A percentile compares a stretch with the other conserved stretches of the same genome.
phyloP scores from a whole-genome alignment of 2,113 vertebrate species.

The Zapus hudsonius region DNA sequence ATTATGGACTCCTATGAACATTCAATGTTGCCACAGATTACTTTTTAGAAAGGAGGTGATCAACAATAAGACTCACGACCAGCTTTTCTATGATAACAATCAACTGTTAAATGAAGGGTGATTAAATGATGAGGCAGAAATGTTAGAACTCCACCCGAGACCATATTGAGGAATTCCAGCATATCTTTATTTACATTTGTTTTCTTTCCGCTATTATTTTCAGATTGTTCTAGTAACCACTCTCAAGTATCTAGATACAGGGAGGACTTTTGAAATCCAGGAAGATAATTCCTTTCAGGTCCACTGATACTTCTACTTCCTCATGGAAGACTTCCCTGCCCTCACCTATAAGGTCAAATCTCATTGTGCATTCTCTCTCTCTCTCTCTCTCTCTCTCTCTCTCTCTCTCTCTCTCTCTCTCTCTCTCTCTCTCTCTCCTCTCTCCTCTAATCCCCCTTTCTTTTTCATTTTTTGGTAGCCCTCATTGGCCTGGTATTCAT shows the following conservation, averaged over 20 bases:
- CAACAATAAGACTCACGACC: conserved; percentile 38
- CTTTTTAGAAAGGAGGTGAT: conserved; percentile 47
- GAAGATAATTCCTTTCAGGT: neutral
- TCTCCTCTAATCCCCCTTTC: no score
- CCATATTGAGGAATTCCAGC: neutral
- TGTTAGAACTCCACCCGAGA: neutral
- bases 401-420: no score
- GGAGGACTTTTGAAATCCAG: neutral
- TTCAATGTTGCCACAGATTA: neutral
- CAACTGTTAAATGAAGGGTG: conserved; percentile 12
- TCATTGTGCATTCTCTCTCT: neutral
- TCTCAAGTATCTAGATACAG: conserved; percentile 24
- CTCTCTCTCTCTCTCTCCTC: no score
- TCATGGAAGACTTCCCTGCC: neutral
- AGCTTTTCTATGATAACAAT: conserved; percentile 30
- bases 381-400: no score
- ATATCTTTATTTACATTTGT: conserved; percentile 43
- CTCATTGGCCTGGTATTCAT: neutral
- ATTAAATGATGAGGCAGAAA: conserved; percentile 38
- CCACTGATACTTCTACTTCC: neutral
- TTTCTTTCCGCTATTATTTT: conserved; percentile 44
- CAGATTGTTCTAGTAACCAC: conserved; percentile 19
- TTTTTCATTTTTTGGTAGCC: neutral
- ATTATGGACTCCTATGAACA: neutral
- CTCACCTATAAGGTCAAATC: neutral